Evolutionary conservation across 2,113 vertebrate genomes (phyloP), one percentile per base, ranked within the genome.

Genomic region (Hyaena hyaena): DNA sequence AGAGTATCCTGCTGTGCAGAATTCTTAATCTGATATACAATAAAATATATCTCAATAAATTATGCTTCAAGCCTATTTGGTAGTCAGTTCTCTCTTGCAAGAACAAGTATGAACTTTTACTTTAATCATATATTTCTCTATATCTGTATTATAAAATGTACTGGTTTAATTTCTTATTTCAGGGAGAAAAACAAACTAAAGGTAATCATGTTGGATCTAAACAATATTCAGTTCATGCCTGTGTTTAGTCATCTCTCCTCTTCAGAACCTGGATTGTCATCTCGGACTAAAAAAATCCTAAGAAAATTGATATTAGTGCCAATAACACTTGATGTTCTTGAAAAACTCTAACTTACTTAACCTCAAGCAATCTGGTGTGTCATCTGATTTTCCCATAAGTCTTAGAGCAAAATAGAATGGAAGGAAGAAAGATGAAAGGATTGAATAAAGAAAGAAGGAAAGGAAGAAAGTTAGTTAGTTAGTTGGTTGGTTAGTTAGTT

Each of bases 131-230:
- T 55, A 71, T 88, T 77, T 63, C 23, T 77, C 53, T 93, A 0
- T 10, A 55, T 90, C 14, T 92, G 1, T 74, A 66, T 58, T n/a
- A 68, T 7, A 45, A 4, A 71, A n/a, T 50, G 19, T 1, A 71
- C 23, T 58, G 12, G 43, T 83, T 80, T 96, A 61, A 84, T 93
- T 83, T 90, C 39, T 84, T 68, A 96, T 28, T 86, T 84, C 21
- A 76, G 43, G 88, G 31, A 93, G 65, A 69, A 96, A 83, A 88
- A 10, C 5, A 92, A 48, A 50, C 2, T 17, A 73, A 82, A 92
- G 2, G 21, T 66, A 39, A 55, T 80, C 7, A 69, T 9, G 0
- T 21, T 71, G 35, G 14, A 80, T 76, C 2, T 79, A 82, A 93
- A 61, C 17, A 63, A 69, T 74, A 58, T 24, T 74, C n/a, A 61